phyloP scores from a whole-genome alignment of 2,113 vertebrate genomes.

The Vulpes vulpes region DNA sequence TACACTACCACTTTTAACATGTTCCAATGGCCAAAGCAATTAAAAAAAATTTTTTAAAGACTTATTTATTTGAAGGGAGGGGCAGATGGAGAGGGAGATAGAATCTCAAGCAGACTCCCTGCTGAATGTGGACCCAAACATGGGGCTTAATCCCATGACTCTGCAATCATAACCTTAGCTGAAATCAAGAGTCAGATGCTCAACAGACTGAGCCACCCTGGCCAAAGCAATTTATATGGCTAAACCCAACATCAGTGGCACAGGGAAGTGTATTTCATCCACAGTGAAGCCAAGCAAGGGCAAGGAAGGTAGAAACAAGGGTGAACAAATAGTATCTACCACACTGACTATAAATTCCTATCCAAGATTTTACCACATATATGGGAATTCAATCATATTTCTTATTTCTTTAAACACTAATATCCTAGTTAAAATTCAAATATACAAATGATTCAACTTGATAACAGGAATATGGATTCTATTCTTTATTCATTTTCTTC shows the following conservation, averaged over 20 bases:
- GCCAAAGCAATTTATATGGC: background rate
- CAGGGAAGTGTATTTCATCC: background rate
- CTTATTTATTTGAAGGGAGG: background rate
- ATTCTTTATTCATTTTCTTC: background rate
- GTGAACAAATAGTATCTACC: background rate
- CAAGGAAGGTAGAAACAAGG: background rate
- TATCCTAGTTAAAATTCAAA: background rate
- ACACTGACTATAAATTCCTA: background rate
- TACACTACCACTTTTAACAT: background rate
- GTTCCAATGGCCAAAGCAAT: background rate
- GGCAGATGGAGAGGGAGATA: background rate
- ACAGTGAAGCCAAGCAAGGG: background rate
- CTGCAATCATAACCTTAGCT: background rate
- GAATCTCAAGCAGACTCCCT: background rate
- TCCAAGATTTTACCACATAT: background rate
- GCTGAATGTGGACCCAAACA: background rate
- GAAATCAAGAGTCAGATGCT: background rate
- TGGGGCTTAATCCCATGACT: background rate
- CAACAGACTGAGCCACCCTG: background rate
- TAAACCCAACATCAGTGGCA: background rate
- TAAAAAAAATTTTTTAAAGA: background rate
- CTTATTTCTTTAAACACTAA: slow-evolving; percentile 31
- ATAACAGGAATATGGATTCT: background rate
- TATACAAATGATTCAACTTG: background rate
- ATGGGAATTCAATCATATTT: background rate